Evolutionary conservation across 35 echinoderm and acorn worm species (phyloP), one percentile per base, ranked within the genome.

Genomic region (Strongylocentrotus purpuratus): DNA sequence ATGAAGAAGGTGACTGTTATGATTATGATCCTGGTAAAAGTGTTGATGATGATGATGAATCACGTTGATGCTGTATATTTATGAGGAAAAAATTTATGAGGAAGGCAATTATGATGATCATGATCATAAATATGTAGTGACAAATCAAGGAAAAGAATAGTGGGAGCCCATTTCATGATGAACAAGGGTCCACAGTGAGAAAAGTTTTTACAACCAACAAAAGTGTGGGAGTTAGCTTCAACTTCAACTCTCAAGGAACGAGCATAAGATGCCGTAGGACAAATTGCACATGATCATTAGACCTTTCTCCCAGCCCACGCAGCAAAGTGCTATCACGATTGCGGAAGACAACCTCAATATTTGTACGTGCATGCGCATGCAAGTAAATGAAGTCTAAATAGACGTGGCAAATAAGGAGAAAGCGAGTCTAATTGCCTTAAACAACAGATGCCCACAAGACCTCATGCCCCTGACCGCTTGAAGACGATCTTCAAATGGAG

Each of bases 371-470:
- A 78, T 78, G 65, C 65, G n/a, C 65, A 78, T 78, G 65, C 65
- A 78, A 31, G 65, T 78, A 78, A 78, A 78, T 78, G 65, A 78
- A 78, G 65, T 78, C 65, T 78, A 78, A 78, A 78, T 78, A 78
- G 65, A 78, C 65, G 28, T 78, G 65, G 65, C 65, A 78, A 78
- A 78, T 78, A 78, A n/a, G 65, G 65, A 78, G 65, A 78, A 78
- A 78, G 65, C 20, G 22, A 78, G 65, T 78, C 65, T 78, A 78
- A 78, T 78, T 78, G 65, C 20, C 65, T 78, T 78, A 78, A 78
- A 78, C 65, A 28, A 78, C 65, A 78, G 65, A 78, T 78, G 22
- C 65, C 65, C 65, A 28, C 65, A 22, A 28, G 65, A 78, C 65
- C 65, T n/a, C 65, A 78, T 78, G 65, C 65, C 65, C 65, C 65